Conservation (phyloP, 2,888 invertebrate genomes). For the Leucophora obtusa region DNA sequence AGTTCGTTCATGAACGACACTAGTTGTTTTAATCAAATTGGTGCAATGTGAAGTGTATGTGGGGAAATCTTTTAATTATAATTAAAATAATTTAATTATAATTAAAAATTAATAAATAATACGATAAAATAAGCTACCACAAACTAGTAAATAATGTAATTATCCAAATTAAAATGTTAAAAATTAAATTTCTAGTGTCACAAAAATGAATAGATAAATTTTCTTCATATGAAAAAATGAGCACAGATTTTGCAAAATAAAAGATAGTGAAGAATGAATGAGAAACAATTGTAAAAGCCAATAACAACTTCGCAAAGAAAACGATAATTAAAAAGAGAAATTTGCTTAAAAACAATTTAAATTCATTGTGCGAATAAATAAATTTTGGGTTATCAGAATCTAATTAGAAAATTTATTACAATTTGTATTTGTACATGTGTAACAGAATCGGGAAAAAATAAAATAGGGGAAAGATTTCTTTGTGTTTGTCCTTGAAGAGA, state of each 20-base stretch:
- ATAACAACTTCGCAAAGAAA: slow-evolving; percentile 19
- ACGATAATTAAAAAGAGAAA: slow-evolving; percentile 10
- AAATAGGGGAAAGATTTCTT: background rate
- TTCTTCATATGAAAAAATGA: slow-evolving; percentile 17
- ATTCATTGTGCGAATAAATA: background rate
- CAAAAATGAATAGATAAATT: slow-evolving; percentile 24
- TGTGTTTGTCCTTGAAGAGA: slow-evolving; percentile 46
- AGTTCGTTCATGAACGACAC: too few species aligned
- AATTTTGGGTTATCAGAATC: background rate
- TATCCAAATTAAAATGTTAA: background rate
- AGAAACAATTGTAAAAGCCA: slow-evolving; percentile 15
- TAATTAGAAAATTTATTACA: slow-evolving; percentile 7
- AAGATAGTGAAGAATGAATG: slow-evolving; percentile 19
- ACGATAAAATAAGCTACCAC: background rate
- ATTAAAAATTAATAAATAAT: background rate
- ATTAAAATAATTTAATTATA: background rate
- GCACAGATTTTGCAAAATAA: slow-evolving; percentile 44
- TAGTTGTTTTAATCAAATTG: too few species aligned
- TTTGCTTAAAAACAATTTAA: background rate
- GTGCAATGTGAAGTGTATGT: background rate
- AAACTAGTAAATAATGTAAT: slow-evolving; percentile 5
- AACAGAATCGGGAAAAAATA: background rate
- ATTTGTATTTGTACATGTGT: background rate
- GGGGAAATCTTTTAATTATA: background rate
- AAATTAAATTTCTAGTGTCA: background rate